Base-by-base conservation (phyloP, 2,113 vertebrate genomes). In the Nicator chloris region DNA sequence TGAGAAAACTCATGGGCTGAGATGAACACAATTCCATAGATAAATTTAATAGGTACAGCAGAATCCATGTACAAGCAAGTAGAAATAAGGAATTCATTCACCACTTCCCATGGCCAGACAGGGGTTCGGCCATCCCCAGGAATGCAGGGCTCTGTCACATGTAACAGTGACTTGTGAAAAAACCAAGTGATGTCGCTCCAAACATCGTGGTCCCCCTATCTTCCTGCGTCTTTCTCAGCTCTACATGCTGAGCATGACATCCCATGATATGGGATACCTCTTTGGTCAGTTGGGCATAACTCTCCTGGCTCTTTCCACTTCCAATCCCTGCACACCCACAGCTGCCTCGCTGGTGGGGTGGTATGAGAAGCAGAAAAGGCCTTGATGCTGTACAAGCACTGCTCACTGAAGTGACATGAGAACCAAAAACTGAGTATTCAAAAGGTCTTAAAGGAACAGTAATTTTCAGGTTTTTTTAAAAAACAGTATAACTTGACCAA, bases 271-370 rank as follows among this genome's bases (percentile, higher is more conserved):
- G 47, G 47, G 23, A 24, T 13, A 28, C 7, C 23, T 20, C 19
- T 39, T 28, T 28, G 39, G 27, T 45, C 23, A 61, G 22, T 1
- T 60, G 23, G 23, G 12, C 15, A 28, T 47, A 45, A 14, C 28
- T 45, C 15, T 28, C 28, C 33, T 0, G 0, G 10, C 6, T 39
- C 23, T 47, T 39, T 39, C 22, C 2, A 0, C 13, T 30, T 70
- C 23, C 54, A 61, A 2, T 11, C 47, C n/a, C 39, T 70, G 47
- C 28, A 26, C n/a, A 39, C 28, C 10, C 28, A 42, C 31, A 64
- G 14, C 26, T 64, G 21, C 26, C 42, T 57, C 1, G 1, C 26
- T 56, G 65, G n/a, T 53, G 47, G 17, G 4, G 10, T 77, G 26
- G 9, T 12, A 45, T 31, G 14, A 80, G 30, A 56, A 80, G 21